Percentiles rank a stretch among this genome's conserved stretches.
These are phyloP conservation scores for Mythimna loreyi DNA, from an alignment of 2,888 invertebrate species.

Conservation along the genomic window DNA sequence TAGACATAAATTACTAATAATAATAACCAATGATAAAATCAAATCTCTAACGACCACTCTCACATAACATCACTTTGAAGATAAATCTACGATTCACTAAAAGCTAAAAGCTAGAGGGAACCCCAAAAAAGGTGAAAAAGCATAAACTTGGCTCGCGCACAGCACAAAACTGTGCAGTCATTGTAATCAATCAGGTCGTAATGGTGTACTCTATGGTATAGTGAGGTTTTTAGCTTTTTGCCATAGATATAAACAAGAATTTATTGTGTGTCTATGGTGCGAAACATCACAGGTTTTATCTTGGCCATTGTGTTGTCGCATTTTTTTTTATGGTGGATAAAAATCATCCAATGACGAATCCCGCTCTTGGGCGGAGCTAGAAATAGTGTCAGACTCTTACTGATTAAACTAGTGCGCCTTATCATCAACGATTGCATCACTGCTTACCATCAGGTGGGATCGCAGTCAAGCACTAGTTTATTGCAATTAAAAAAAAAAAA, in stretches of 20 bases:
- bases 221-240: slow-evolving; percentile 19
- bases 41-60: slow-evolving; percentile 2
- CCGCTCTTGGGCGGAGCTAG: no score
- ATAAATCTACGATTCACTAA: slow-evolving; percentile 35
- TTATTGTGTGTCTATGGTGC: slow-evolving; percentile 13
- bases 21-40: background rate
- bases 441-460: no score
- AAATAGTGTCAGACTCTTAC: no score
- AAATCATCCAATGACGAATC: no score
- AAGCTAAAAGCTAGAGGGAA: slow-evolving; percentile 63
- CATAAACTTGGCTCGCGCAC: slow-evolving; percentile 79
- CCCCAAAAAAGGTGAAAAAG: slow-evolving; percentile 79
- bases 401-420: no score
- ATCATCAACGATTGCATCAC: no score
- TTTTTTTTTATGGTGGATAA: no score
- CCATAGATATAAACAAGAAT: slow-evolving; percentile 22
- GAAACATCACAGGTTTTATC: slow-evolving; percentile 19
- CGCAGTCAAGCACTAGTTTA: no score
- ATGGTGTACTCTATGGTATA: slow-evolving; percentile 52
- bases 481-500: no score
- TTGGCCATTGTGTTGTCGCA: background rate
- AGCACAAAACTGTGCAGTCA: slow-evolving; percentile 80
- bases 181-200: slow-evolving; percentile 83
- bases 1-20: no score
- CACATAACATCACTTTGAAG: slow-evolving; percentile 15